Evolutionary conservation across 2,797 vertebrate genomes (phyloP).

Genomic region (Gallinago nigripennis): DNA sequence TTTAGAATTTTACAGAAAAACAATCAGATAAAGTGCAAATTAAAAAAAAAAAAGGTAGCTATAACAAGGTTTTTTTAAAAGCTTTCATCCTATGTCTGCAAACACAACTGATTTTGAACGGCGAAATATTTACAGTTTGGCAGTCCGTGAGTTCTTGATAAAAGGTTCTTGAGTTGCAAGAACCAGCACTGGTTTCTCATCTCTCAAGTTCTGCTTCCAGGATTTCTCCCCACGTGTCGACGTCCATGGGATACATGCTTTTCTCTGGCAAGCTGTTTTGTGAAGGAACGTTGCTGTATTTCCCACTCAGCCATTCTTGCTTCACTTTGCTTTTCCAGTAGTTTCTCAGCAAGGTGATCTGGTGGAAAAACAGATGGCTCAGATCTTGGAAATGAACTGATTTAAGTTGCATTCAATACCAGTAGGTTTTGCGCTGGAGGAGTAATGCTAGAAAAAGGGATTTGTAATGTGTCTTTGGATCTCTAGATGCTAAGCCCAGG

Average conservation of each 20-base stretch:
- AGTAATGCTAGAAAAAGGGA: not conserved
- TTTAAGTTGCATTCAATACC: not conserved
- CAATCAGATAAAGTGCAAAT: constrained; percentile 59
- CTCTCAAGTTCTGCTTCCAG: constrained; percentile 89
- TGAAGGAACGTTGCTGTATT: constrained; percentile 86
- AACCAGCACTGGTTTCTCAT: constrained; percentile 44
- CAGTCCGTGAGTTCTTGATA: not conserved
- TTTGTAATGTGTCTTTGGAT: not conserved
- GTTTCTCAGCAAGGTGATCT: constrained; percentile 88
- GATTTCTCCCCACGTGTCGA: constrained; percentile 90
- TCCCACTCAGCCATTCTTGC: constrained; percentile 85
- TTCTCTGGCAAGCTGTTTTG: constrained; percentile 77
- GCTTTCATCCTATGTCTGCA: not conserved
- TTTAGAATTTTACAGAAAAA: constrained; percentile 4
- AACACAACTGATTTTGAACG: not conserved
- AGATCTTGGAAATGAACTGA: not conserved
- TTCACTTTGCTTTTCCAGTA: constrained; percentile 87
- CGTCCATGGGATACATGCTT: constrained; percentile 85
- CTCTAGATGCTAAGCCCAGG: not conserved
- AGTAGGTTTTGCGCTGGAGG: not conserved
- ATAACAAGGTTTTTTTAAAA: not conserved
- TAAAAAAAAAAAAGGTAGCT: not conserved
- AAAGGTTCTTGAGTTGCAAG: not conserved
- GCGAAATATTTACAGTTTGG: not conserved
- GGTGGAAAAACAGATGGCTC: constrained; percentile 17